Evolutionary conservation across 2,888 invertebrate species (phyloP).

Genomic region (Philhelius pedissequus): DNA sequence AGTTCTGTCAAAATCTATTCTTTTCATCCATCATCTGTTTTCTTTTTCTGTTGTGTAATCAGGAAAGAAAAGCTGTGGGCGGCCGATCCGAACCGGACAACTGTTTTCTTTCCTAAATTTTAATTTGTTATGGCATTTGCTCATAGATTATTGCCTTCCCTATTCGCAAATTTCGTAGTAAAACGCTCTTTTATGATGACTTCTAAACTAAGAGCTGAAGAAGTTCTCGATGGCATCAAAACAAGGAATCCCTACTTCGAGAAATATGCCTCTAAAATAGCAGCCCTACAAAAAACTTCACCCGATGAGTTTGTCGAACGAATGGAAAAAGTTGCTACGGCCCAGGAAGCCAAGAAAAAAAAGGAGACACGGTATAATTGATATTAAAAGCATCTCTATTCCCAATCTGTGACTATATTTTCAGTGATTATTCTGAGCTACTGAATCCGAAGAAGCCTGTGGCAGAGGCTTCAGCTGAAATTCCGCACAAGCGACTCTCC

Average conservation of each 20-base stretch:
- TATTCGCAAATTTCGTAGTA: conserved; percentile 32
- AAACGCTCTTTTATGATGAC: conserved; percentile 78
- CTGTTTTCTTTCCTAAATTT: neutral
- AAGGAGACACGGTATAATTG: conserved; percentile 73
- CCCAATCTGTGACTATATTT: conserved; percentile 6
- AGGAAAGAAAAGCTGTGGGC: neutral
- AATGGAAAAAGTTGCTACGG: conserved; percentile 80
- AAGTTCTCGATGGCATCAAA: conserved; percentile 80
- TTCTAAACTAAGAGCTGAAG: conserved; percentile 77
- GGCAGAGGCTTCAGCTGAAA: conserved; percentile 71
- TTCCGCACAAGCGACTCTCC: conserved; percentile 81
- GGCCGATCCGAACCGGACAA: too few species aligned
- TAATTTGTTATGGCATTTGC: conserved; percentile 71
- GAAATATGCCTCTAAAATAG: conserved; percentile 89
- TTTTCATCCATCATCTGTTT: neutral
- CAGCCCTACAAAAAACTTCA: conserved; percentile 85
- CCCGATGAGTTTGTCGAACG: conserved; percentile 87
- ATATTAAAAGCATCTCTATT: neutral
- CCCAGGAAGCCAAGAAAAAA: conserved; percentile 73
- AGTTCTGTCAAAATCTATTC: neutral
- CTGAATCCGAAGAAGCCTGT: conserved; percentile 82
- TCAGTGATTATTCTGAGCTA: conserved; percentile 83
- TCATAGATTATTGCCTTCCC: conserved; percentile 48
- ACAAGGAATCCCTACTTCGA: conserved; percentile 87
- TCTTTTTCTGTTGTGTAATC: conserved; percentile 55